These are phyloP conservation scores for Sebastiscus albofasciatus DNA, from an alignment of 2,797 vertebrate genomes.

Conservation along the genomic window DNA sequence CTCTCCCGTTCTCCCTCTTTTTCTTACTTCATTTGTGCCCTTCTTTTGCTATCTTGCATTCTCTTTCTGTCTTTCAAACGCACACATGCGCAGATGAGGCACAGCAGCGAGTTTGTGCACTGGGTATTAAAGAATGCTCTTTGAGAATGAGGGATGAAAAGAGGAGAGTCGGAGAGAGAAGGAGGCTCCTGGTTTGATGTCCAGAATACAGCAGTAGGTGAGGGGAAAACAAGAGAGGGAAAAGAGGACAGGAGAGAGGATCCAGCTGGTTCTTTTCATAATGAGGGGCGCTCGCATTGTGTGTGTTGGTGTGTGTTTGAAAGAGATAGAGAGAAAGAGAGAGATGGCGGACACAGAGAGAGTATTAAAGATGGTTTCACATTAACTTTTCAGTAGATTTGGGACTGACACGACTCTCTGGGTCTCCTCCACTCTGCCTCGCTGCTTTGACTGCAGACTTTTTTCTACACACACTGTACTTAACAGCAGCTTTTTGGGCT, in stretches of 20 bases:
- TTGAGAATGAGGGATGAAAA: conserved; percentile 66
- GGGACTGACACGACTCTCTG: conserved; percentile 54
- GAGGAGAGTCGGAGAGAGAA: conserved; percentile 19
- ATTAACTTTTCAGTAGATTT: conserved; percentile 78
- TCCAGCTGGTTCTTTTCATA: conserved; percentile 72
- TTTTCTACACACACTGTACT: conserved; percentile 40
- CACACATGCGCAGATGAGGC: conserved; percentile 14
- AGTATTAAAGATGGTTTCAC: conserved; percentile 64
- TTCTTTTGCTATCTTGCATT: conserved; percentile 6
- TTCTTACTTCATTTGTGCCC: conserved; percentile 6
- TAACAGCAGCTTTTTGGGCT: conserved; percentile 47
- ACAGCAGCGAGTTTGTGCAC: conserved; percentile 14
- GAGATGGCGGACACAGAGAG: conserved; percentile 22
- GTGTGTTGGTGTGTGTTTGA: background rate
- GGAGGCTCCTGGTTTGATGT: conserved; percentile 65
- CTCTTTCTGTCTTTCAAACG: background rate
- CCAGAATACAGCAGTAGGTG: conserved; percentile 72
- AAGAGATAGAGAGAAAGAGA: conserved; percentile 13
- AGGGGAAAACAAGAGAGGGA: conserved; percentile 44
- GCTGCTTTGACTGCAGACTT: conserved; percentile 44
- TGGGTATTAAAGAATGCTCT: conserved; percentile 73
- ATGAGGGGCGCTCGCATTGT: conserved; percentile 52
- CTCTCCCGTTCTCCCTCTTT: background rate
- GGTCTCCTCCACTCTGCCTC: conserved; percentile 34
- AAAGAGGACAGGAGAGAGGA: conserved; percentile 36